Conservation (phyloP, 2,797 vertebrate species). For the Typhlichthys eigenmanni region DNA sequence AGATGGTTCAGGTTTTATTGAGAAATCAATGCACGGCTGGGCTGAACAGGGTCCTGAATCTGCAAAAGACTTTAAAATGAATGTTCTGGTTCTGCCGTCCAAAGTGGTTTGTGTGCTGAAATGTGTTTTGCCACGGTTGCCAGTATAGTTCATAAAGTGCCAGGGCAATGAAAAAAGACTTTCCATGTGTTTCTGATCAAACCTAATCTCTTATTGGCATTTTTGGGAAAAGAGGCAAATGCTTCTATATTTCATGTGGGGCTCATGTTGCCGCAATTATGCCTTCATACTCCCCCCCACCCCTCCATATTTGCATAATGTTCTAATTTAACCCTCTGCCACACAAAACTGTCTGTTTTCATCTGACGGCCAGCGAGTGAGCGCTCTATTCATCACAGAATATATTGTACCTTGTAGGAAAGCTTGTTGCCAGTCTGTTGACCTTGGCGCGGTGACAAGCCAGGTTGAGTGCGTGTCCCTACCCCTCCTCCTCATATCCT, state of each 20-base stretch:
- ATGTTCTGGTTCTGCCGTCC: too few species aligned
- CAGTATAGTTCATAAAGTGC: not conserved
- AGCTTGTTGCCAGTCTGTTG: slow-evolving; percentile 32
- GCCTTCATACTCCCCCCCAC: slow-evolving; percentile 25
- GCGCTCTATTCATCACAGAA: slow-evolving; percentile 22
- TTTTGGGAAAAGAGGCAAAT: slow-evolving; percentile 43
- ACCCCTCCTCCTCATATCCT: slow-evolving; percentile 31
- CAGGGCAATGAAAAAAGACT: slow-evolving; percentile 20
- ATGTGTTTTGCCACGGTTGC: too few species aligned
- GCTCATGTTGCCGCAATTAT: slow-evolving; percentile 51
- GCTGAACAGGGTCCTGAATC: too few species aligned
- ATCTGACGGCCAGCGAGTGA: not conserved
- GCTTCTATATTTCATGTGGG: slow-evolving; percentile 57
- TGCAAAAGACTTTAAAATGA: too few species aligned
- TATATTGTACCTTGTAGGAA: not conserved
- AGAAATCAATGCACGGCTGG: too few species aligned
- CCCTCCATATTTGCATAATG: slow-evolving; percentile 29
- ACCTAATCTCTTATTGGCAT: slow-evolving; percentile 27
- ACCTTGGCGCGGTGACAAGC: slow-evolving; percentile 64
- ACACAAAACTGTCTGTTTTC: slow-evolving; percentile 19
- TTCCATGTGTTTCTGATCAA: slow-evolving; percentile 58
- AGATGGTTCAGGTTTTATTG: too few species aligned
- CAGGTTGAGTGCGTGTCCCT: slow-evolving; percentile 52
- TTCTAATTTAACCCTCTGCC: slow-evolving; percentile 28
- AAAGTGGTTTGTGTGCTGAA: too few species aligned